phyloP scores from a whole-genome alignment of 1,140 invertebrate genomes.

The Frieseomelitta varia region DNA sequence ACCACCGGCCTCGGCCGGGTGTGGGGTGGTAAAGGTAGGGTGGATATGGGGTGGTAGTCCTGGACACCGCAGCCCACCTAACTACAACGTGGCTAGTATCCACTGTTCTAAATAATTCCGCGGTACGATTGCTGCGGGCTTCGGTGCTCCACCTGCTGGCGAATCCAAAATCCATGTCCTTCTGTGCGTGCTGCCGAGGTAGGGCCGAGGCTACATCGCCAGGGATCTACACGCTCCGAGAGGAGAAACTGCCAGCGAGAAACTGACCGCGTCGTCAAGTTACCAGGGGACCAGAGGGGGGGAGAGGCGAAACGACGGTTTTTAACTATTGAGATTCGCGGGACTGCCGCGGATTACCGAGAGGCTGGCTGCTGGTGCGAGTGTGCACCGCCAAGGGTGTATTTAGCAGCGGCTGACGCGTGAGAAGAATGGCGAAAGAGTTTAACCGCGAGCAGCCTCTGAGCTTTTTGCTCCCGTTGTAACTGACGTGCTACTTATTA shows the following conservation, averaged over 20 bases:
- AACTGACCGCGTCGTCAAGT: constrained; percentile 7
- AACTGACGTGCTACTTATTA: constrained; percentile 24
- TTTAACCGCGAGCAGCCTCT: constrained; percentile 27
- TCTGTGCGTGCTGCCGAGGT: constrained; percentile 29
- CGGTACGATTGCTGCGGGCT: constrained; percentile 78
- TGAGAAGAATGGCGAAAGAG: constrained; percentile 59
- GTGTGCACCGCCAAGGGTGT: constrained; percentile 24
- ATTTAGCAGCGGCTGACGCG: constrained; percentile 57
- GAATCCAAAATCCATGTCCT: constrained; percentile 63
- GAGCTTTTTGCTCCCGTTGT: constrained; percentile 6
- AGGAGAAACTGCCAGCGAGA: constrained; percentile 36
- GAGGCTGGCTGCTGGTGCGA: background rate
- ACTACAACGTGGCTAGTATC: constrained; percentile 77
- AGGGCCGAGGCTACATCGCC: background rate
- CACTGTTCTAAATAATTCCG: constrained; percentile 80
- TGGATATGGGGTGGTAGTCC: constrained; percentile 71
- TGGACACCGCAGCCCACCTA: constrained; percentile 77
- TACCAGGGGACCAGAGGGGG: too few relatives aligned
- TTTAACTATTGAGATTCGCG: constrained; percentile 56
- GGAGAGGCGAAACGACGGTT: constrained; percentile 41
- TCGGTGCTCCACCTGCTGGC: constrained; percentile 72
- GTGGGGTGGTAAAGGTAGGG: constrained; percentile 68
- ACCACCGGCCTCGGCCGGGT: constrained; percentile 59
- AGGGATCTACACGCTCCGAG: background rate
- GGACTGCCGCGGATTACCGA: constrained; percentile 43